These are phyloP conservation scores for Xyliphius kryptos DNA, from an alignment of 2,113 vertebrate genomes.

Conservation along the genomic window DNA sequence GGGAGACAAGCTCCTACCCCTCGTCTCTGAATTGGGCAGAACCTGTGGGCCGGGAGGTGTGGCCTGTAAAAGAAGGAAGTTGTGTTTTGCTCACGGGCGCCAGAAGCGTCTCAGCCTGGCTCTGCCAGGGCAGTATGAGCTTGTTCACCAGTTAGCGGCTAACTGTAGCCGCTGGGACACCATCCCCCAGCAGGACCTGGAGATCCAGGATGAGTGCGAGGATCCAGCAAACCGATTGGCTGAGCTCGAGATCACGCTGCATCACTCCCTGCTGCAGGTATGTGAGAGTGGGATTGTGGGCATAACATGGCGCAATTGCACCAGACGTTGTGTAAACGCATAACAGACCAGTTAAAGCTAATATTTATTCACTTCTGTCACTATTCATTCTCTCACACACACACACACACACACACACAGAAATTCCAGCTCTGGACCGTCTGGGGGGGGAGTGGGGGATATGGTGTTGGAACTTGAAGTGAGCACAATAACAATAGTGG, in stretches of 20 bases:
- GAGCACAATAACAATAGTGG: no score
- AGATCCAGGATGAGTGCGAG: constrained; percentile 76
- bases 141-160: constrained; percentile 81
- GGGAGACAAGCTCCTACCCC: constrained; percentile 80
- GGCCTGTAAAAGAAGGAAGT: constrained; percentile 77
- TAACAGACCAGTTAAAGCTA: no score
- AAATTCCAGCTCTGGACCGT: no score
- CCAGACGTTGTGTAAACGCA: no score
- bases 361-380: no score
- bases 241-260: constrained; percentile 87
- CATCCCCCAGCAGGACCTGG: constrained; percentile 84
- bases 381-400: no score
- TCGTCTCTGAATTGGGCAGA: constrained; percentile 53
- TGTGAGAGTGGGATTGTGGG: no score
- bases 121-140: constrained; percentile 86
- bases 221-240: constrained; percentile 82
- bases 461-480: no score
- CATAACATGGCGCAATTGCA: no score
- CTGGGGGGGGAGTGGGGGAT: no score
- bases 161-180: constrained; percentile 89
- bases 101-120: constrained; percentile 80
- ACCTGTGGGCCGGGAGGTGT: constrained; percentile 55
- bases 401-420: no score
- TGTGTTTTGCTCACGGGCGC: constrained; percentile 81
- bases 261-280: constrained; percentile 86